phyloP scores from a whole-genome alignment of 2,113 vertebrate species.

The Phainopepla nitens region DNA sequence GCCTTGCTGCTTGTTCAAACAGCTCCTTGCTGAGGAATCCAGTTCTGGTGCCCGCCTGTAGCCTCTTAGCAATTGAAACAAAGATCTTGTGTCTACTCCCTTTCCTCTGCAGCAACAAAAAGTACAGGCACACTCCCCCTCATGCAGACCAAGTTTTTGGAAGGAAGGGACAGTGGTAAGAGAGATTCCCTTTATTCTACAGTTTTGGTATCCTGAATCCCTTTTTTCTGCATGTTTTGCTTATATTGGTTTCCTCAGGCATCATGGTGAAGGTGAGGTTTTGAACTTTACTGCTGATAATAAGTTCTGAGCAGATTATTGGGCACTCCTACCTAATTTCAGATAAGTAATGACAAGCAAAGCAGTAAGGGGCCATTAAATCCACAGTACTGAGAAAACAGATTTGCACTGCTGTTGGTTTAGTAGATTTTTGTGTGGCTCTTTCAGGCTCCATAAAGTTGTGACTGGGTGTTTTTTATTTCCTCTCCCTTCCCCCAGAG shows the following conservation, averaged over 20 bases:
- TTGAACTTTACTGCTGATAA: neutral
- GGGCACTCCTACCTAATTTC: neutral
- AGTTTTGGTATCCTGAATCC: neutral
- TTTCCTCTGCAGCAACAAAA: neutral
- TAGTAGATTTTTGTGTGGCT: neutral
- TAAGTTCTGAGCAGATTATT: neutral
- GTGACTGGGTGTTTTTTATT: neutral
- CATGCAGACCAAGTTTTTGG: neutral
- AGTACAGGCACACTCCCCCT: rapidly evolving
- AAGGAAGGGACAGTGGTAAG: neutral
- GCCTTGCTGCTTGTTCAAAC: neutral
- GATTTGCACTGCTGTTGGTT: neutral
- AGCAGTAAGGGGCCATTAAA: neutral
- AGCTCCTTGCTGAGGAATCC: neutral
- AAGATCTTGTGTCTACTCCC: neutral
- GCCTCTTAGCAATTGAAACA: neutral
- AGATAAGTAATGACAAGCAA: neutral
- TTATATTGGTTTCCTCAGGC: neutral
- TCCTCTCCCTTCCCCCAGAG: neutral
- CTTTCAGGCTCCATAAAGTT: neutral
- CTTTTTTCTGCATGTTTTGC: neutral
- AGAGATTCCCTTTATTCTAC: neutral
- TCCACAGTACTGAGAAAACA: neutral
- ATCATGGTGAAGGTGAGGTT: neutral
- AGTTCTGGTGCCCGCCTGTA: neutral